phyloP scores from a whole-genome alignment of 1,140 invertebrate genomes.

The Sogatella furcifera region DNA sequence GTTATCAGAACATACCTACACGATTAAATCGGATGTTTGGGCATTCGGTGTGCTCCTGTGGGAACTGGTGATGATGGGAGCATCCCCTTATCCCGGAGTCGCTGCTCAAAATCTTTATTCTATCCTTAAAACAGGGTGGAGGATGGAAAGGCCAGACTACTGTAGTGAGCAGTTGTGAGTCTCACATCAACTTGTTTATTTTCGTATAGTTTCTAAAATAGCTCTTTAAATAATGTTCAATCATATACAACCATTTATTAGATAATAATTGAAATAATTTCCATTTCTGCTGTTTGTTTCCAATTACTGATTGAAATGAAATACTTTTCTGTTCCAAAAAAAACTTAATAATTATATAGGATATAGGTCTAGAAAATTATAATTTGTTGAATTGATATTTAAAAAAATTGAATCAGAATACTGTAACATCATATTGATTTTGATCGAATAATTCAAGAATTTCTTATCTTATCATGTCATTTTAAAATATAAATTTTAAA shows the following conservation, averaged over 20 bases:
- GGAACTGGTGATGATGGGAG: conserved; percentile 78
- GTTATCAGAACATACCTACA: conserved; percentile 76
- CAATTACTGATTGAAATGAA: background rate
- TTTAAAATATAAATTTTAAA: too few species aligned
- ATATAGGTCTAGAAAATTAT: too few species aligned
- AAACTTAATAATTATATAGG: too few species aligned
- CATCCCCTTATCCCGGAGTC: conserved; percentile 67
- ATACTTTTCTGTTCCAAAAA: too few species aligned
- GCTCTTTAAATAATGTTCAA: too few species aligned
- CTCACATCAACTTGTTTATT: background rate
- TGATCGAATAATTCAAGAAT: too few species aligned
- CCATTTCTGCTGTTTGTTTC: background rate
- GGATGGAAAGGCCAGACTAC: conserved; percentile 72
- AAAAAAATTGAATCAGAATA: too few species aligned
- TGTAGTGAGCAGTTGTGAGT: conserved; percentile 71
- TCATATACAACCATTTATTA: background rate
- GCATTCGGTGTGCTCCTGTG: conserved; percentile 80
- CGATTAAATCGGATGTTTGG: conserved; percentile 84
- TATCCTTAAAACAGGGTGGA: conserved; percentile 61
- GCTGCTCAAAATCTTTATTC: conserved; percentile 66
- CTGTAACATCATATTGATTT: too few species aligned
- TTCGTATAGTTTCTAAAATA: too few species aligned
- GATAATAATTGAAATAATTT: background rate
- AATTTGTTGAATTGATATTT: too few species aligned
- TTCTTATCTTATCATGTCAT: too few species aligned